Conservation (phyloP, 2,888 invertebrate species). For the Villa cingulata region DNA sequence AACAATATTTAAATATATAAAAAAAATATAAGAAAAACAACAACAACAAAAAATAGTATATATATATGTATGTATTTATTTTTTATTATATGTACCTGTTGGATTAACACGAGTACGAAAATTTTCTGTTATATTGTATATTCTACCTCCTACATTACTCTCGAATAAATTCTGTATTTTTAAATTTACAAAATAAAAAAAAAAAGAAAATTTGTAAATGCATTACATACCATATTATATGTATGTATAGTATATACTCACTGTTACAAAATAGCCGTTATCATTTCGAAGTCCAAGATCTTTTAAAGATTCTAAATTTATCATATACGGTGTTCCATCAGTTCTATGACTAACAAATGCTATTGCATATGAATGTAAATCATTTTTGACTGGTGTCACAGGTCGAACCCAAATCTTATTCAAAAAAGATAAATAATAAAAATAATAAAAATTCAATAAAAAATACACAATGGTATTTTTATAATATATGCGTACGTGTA, state of each 20-base stretch:
- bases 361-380: slow-evolving; percentile 36
- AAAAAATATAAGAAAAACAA: too few species aligned
- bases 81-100: slow-evolving; percentile 15
- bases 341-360: slow-evolving; percentile 36
- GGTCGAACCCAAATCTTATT: slow-evolving; percentile 35
- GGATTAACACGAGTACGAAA: slow-evolving; percentile 20
- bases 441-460: background rate
- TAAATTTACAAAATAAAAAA: background rate
- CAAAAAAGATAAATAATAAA: background rate
- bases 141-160: background rate
- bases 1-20: background rate
- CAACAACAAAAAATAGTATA: too few species aligned
- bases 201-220: background rate
- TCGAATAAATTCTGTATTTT: slow-evolving; percentile 13
- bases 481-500: too few species aligned
- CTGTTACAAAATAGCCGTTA: slow-evolving; percentile 27
- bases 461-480: too few species aligned
- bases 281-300: slow-evolving; percentile 29
- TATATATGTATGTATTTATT: too few species aligned
- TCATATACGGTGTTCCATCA: slow-evolving; percentile 33
- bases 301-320: slow-evolving; percentile 23
- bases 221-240: too few species aligned
- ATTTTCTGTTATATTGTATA: slow-evolving; percentile 3
- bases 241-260: slow-evolving; percentile 16
- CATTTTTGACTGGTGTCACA: slow-evolving; percentile 27